Base-by-base conservation (phyloP, 2,797 vertebrate species). In the Microctenopoma stevenorrisi region DNA sequence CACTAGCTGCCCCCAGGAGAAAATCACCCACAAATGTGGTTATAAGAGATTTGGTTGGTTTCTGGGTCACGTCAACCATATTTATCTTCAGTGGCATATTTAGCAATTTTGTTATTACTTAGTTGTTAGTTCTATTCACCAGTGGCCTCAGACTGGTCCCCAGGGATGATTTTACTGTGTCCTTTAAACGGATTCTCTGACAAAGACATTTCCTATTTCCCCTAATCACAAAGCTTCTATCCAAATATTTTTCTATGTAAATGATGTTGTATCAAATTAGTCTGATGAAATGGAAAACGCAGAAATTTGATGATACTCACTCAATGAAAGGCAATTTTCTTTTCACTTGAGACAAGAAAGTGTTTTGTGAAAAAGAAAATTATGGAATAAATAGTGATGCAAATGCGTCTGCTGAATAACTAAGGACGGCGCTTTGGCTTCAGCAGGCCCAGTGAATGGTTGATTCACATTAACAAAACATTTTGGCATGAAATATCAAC, bases 341-440 rank as follows among this genome's bases (percentile, higher is more conserved):
- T 66, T 55, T 70, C 72, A 62, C 64, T 82, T 84, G 60, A 73
- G 63, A 67, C 1, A 30, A 53, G 57, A 72, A 76, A 75, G 51
- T 52, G 57, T 74, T 74, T 69, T 69, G 44, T 37, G 4, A 61
- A 56, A 66, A 49, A 63, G 44, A 11, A 70, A 68, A 81, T 69
- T 6, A 61, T 49, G 59, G 46, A 77, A 74, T 67, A 75, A 72
- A 75, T 63, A 53, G 35, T 46, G 51, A 59, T 53, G 43, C 51
- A 74, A 65, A 81, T 62, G 28, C 56, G 3, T 55, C 51, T n/a
- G 1, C 42, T 50, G 75, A 81, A 76, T 79, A 76, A 68, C 78
- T 79, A 60, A 82, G 73, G 40, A n/a, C 37, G 48, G 22, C 50
- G 46, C n/a, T 82, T 72, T 72, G 66, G 68, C 60, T 53, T 74